Evolutionary conservation across 2,888 invertebrate genomes (phyloP).

Genomic region (Heliothis peltigera): DNA sequence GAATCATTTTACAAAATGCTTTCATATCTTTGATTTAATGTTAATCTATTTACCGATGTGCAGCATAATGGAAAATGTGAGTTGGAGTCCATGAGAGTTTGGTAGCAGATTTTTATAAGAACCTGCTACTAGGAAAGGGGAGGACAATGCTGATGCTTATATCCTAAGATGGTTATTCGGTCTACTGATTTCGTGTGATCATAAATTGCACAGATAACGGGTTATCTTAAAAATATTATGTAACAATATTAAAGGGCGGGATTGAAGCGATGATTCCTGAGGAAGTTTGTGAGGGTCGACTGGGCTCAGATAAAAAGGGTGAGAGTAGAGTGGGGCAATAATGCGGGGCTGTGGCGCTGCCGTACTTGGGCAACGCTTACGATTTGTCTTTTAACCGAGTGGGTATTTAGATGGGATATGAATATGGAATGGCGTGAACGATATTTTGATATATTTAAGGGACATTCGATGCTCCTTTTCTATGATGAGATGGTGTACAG

Average conservation of each 20-base stretch:
- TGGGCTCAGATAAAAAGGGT: slow-evolving; percentile 83
- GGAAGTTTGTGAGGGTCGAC: slow-evolving; percentile 80
- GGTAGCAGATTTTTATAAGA: slow-evolving; percentile 1
- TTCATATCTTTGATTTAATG: slow-evolving; percentile 32
- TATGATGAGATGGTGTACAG: not conserved
- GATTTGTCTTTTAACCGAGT: slow-evolving; percentile 55
- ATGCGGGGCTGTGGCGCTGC: slow-evolving; percentile 72
- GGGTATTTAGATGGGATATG: slow-evolving; percentile 46
- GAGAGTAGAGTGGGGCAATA: slow-evolving; percentile 74
- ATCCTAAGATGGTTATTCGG: slow-evolving; percentile 55
- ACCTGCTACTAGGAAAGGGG: slow-evolving; percentile 6
- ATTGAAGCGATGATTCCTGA: slow-evolving; percentile 79
- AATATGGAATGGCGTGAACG: slow-evolving; percentile 40
- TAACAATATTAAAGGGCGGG: slow-evolving; percentile 78
- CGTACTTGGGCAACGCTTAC: slow-evolving; percentile 29
- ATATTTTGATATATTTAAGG: slow-evolving; percentile 16
- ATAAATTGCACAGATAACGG: slow-evolving; percentile 68
- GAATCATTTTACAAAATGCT: slow-evolving; percentile 33
- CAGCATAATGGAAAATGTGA: slow-evolving; percentile 25
- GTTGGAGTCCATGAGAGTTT: not conserved
- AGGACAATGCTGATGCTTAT: slow-evolving; percentile 8
- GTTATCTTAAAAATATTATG: slow-evolving; percentile 74
- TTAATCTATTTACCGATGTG: slow-evolving; percentile 21
- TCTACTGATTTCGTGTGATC: slow-evolving; percentile 62
- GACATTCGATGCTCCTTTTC: not conserved